A percentile compares a stretch with the other conserved stretches of the same genome.
These are phyloP conservation scores for Entomobrya proxima DNA, from an alignment of 2,888 invertebrate genomes.

Conservation along the genomic window DNA sequence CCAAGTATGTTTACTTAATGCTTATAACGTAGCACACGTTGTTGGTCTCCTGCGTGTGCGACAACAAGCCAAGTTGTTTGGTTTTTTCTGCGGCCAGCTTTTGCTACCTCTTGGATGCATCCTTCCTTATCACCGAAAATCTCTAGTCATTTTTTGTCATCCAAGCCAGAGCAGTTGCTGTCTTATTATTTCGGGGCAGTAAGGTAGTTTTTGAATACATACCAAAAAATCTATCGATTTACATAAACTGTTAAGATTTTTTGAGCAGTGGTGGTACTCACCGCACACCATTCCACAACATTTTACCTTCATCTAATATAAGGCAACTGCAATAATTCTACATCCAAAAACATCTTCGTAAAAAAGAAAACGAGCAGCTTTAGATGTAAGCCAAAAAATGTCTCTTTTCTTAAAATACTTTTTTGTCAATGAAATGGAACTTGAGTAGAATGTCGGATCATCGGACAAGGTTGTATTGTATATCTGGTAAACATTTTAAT, in stretches of 20 bases:
- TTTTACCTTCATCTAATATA: not conserved
- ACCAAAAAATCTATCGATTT: not conserved
- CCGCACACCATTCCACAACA: not conserved
- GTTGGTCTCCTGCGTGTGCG: not conserved
- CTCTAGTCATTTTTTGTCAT: not conserved
- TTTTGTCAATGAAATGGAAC: conserved; percentile 13
- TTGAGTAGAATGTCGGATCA: no score
- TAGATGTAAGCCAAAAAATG: not conserved
- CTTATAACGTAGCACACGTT: conserved; percentile 29
- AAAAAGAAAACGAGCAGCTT: not conserved
- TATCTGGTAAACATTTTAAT: no score
- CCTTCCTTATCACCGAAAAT: not conserved
- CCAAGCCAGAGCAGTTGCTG: not conserved
- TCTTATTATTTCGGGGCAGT: conserved; percentile 5
- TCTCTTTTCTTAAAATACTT: not conserved
- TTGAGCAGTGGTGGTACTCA: not conserved
- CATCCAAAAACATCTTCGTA: not conserved
- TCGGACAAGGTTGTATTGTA: not conserved
- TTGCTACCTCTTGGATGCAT: conserved; percentile 50
- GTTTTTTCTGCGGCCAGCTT: conserved; percentile 4
- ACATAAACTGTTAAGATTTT: conserved; percentile 21
- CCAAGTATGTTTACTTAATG: conserved; percentile 6
- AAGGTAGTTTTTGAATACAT: not conserved
- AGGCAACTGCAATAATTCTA: not conserved
- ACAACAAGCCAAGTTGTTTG: not conserved